Evolutionary conservation across 2,113 vertebrate species (phyloP), one percentile per base, ranked within the genome.

Genomic region (Bos javanicus): DNA sequence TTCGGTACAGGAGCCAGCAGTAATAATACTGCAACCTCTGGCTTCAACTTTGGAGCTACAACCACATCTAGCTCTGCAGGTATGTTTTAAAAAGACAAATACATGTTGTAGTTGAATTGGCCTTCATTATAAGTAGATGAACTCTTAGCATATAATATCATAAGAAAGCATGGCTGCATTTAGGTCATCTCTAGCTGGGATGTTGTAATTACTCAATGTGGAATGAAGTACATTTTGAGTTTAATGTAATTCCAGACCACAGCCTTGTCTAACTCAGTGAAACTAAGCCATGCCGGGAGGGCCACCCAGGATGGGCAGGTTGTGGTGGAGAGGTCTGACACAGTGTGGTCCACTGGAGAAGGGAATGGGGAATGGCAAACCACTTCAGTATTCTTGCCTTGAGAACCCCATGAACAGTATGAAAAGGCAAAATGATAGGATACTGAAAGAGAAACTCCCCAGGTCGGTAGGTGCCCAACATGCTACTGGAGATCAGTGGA

Each of bases 11-110:
- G 98, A 90, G 95, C 98, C 90, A 96, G 92, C 92, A 97, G 97
- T 54, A 98, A 97, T 92, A 99, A 21, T n/a, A 74, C 99, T n/a
- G 95, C 99, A 62, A 95, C 97, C 95, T 92, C 99, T 56, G 98
- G 99, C 46, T 99, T 99, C 91, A 97, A 88, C 87, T 99, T 99
- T 91, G 99, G 99, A 96, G 98, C 98, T 74, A 98, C 99, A 57
- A 99, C 99, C 0, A 98, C 99, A 5, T 98, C 99, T 7, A 98
- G 99, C 82, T 98, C 99, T 95, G 97, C 99, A 99, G 99, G 99
- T 99, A 98, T 0, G 0, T 97, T 94, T 87, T 56, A 80, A 46
- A 11, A 71, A 90, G 26, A 39, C 76, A 36, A 81, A 67, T 26
- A 1, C 3, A 6, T 33, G 15, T 21, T 43, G 6, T 71, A 33